Conservation (phyloP, 1,140 invertebrate species). For the Drosophila mauritiana region DNA sequence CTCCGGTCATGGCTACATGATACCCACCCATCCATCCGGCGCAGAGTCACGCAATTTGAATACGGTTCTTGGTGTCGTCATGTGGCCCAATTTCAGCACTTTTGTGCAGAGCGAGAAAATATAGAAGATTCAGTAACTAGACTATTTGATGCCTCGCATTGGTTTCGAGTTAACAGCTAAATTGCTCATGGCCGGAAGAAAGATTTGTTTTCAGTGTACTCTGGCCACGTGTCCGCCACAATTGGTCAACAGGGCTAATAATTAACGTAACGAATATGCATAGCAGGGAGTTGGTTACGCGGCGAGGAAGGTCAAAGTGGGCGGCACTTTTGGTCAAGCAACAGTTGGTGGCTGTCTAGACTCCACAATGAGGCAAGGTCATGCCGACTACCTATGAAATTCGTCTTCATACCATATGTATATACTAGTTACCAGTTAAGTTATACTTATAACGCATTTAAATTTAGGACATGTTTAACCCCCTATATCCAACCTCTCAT, state of each 20-base stretch:
- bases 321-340: constrained; percentile 18
- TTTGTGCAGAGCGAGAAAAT: constrained; percentile 4
- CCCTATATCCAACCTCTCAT: neutral
- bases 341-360: constrained; percentile 33
- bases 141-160: no score
- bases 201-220: neutral
- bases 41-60: constrained; percentile 67
- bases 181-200: no score
- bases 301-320: constrained; percentile 8
- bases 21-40: neutral
- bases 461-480: neutral
- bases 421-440: no score
- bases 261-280: constrained; percentile 54
- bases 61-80: constrained; percentile 45
- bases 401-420: neutral
- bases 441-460: no score
- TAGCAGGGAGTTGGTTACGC: neutral
- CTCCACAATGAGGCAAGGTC: constrained; percentile 1
- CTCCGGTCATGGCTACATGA: neutral
- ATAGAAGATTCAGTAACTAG: no score
- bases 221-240: constrained; percentile 52
- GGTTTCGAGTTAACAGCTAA: neutral
- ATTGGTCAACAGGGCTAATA: constrained; percentile 25
- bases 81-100: neutral
- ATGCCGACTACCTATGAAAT: no score